Evolutionary conservation across 2,113 vertebrate genomes (phyloP), one percentile per base, ranked within the genome.

Genomic region (Columba livia): DNA sequence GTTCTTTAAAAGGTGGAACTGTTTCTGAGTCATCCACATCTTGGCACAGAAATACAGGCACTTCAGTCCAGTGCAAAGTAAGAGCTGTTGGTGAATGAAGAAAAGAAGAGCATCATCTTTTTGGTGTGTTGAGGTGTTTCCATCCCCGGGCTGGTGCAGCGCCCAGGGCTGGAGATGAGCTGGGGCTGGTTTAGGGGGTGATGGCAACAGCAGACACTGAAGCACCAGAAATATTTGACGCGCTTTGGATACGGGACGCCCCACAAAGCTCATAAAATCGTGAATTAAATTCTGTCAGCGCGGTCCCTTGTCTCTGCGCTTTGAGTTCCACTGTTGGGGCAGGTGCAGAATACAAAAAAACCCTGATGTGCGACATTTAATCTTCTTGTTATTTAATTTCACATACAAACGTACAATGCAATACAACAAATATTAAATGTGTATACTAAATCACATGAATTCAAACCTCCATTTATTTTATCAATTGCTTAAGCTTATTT

Each of bases 401-500:
- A 67, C 84, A 74, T 58, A 57, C 62, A 58, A 79, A 85, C 84
- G 53, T 25, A 9, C 77, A 88, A 66, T 64, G 87, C 69, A 54
- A 85, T 51, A 47, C 79, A 85, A 81, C 72, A 84, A 96, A 96
- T 94, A 81, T 94, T 96, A 97, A 90, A 97, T 47, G 11, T 93
- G 90, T 32, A 79, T 32, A 91, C 97, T 90, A 94, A 97, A 96
- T 88, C 93, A 95, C 96, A 95, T 82, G 51, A 95, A 97, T 96
- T 97, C 95, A 97, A 96, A 94, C 69, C 25, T 21, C 60, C 84
- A 31, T 96, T 98, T 98, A 94, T 96, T 97, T 96, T 96, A 96
- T 97, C 97, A 96, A 96, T 97, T 96, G 97, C 97, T 97, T 96
- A 97, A 97, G 96, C 96, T 94, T 93, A 98, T 98, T 98, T 98